Percentiles rank a stretch among this genome's conserved stretches.
Evolutionary conservation across 2,113 vertebrate species (phyloP).

Genomic region (Panthera uncia): DNA sequence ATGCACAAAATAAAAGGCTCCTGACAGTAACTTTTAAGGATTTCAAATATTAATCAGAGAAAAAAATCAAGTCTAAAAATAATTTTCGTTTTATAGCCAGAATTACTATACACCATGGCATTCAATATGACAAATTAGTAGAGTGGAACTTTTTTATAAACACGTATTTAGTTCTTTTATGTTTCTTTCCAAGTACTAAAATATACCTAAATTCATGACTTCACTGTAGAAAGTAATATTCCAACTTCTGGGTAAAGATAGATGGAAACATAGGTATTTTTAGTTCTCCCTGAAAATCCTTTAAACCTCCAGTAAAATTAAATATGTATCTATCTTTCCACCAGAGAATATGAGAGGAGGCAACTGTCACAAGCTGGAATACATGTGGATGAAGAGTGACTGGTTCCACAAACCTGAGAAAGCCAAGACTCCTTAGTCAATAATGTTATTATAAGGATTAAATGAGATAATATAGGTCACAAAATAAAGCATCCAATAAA

Average conservation of each 20-base stretch:
- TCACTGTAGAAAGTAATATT: not conserved
- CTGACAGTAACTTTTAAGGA: not conserved
- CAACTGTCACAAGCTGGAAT: not conserved
- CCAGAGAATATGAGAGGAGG: not conserved
- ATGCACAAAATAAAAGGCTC: slow-evolving; percentile 37
- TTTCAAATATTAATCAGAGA: slow-evolving; percentile 41
- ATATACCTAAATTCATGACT: slow-evolving; percentile 21
- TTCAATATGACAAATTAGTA: slow-evolving; percentile 15
- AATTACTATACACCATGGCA: not conserved
- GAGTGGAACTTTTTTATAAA: slow-evolving; percentile 37
- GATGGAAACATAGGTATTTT: not conserved
- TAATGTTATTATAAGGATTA: not conserved
- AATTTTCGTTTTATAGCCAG: not conserved
- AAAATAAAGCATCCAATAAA: not conserved
- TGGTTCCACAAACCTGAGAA: not conserved
- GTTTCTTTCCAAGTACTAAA: slow-evolving; percentile 15
- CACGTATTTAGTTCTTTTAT: not conserved
- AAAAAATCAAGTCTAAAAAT: slow-evolving; percentile 37
- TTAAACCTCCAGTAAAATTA: not conserved
- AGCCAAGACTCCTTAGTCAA: not conserved
- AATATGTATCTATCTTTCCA: not conserved
- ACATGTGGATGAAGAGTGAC: not conserved
- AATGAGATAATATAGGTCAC: not conserved
- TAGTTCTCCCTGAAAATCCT: not conserved
- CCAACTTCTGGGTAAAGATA: slow-evolving; percentile 12